Percentiles rank a stretch among this genome's conserved stretches.
These are phyloP conservation scores for Nyctibius bracteatus DNA, from an alignment of 2,113 vertebrate genomes.

Conservation along the genomic window DNA sequence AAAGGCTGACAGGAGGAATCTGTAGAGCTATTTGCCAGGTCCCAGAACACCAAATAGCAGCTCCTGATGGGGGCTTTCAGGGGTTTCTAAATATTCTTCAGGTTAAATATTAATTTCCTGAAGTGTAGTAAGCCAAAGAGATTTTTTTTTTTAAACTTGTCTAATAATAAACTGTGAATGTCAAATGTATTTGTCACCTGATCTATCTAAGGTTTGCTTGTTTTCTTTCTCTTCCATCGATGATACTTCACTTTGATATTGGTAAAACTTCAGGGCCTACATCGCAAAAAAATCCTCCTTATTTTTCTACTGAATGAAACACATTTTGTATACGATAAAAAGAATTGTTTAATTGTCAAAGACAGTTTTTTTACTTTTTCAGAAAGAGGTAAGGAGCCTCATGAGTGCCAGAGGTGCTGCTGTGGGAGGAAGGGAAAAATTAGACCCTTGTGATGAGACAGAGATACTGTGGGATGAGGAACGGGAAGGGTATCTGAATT, in stretches of 20 bases:
- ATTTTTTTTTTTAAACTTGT: neutral
- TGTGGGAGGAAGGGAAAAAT: neutral
- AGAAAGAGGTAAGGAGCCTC: rapidly evolving
- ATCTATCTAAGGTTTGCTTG: neutral
- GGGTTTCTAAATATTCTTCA: neutral
- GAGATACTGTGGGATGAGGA: neutral
- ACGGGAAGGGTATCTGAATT: neutral
- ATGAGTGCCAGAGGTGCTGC: neutral
- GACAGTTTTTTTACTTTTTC: neutral
- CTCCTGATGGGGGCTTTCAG: neutral
- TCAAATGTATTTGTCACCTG: neutral
- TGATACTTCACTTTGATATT: neutral
- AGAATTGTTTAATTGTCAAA: neutral
- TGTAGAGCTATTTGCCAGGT: neutral
- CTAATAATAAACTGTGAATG: neutral
- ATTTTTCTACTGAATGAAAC: neutral
- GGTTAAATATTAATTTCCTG: neutral
- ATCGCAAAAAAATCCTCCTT: neutral
- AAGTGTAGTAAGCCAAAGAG: neutral
- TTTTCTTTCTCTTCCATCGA: neutral
- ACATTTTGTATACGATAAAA: neutral
- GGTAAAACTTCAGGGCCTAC: neutral
- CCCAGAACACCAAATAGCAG: neutral
- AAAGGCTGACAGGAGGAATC: neutral
- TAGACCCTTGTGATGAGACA: rapidly evolving